Conservation (phyloP, 2,888 invertebrate genomes). For the Melanargia galathea region DNA sequence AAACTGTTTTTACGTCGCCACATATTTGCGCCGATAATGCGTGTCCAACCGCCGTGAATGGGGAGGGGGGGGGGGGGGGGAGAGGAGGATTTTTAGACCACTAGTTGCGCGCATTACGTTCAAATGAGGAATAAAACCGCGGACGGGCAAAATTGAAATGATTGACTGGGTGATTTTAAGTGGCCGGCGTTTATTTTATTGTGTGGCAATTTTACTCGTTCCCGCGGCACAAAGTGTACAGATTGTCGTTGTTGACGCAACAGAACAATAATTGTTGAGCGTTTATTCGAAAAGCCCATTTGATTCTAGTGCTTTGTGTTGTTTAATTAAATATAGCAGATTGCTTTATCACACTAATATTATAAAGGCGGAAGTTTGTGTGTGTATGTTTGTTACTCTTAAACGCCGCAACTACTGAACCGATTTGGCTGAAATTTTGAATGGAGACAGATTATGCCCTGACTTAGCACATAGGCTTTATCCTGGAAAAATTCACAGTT, state of each 20-base stretch:
- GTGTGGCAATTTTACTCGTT: background rate
- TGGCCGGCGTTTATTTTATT: background rate
- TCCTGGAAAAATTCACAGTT: too few relatives aligned
- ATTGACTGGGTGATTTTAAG: conserved; percentile 16
- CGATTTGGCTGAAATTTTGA: too few relatives aligned
- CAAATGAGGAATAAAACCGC: conserved; percentile 31
- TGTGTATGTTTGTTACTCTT: too few relatives aligned
- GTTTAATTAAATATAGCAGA: background rate
- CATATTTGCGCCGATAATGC: conserved; percentile 69
- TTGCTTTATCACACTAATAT: too few relatives aligned
- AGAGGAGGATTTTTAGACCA: conserved; percentile 41
- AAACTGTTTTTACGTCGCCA: conserved; percentile 76
- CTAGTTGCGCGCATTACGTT: conserved; percentile 36
- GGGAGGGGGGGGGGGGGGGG: too few relatives aligned
- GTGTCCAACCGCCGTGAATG: conserved; percentile 33
- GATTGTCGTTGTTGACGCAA: background rate
- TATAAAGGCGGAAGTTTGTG: too few relatives aligned
- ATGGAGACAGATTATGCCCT: too few relatives aligned
- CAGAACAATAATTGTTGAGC: background rate
- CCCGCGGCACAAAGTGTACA: background rate
- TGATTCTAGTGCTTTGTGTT: background rate
- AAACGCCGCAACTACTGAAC: too few relatives aligned
- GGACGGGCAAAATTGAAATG: conserved; percentile 19
- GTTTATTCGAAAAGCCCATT: background rate
- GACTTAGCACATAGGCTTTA: too few relatives aligned